A percentile compares a stretch with the other conserved stretches of the same genome.
These are phyloP conservation scores for Campylomormyrus tamandua DNA, from an alignment of 2,113 vertebrate genomes.

Conservation along the genomic window DNA sequence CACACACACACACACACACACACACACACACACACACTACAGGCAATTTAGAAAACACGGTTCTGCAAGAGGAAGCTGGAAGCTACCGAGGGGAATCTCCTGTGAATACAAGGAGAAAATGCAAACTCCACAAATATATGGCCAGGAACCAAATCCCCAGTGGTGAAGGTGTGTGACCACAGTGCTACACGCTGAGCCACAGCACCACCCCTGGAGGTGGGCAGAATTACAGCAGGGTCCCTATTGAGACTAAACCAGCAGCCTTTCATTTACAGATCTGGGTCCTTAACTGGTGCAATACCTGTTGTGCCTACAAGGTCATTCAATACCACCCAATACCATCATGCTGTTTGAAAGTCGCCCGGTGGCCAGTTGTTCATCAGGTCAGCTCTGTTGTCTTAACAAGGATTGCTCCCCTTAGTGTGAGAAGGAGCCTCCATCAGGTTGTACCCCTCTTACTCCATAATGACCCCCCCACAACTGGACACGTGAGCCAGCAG, in stretches of 20 bases:
- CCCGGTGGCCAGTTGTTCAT: not conserved
- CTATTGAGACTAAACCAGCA: not conserved
- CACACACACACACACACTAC: not conserved
- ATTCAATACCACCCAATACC: not conserved
- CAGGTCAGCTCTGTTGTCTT: not conserved
- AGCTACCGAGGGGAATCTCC: not conserved
- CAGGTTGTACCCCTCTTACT: not conserved
- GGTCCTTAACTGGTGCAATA: not conserved
- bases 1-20: not conserved
- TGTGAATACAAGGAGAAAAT: not conserved
- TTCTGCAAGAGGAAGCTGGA: not conserved
- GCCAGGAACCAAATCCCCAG: not conserved
- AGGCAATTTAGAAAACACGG: not conserved
- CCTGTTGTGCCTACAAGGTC: constrained; percentile 4
- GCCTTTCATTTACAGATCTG: constrained; percentile 1
- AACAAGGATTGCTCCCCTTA: not conserved
- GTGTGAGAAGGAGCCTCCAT: not conserved
- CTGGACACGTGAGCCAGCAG: not conserved
- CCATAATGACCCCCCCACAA: not conserved
- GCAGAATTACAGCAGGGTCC: not conserved
- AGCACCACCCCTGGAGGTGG: not conserved
- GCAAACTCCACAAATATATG: not conserved
- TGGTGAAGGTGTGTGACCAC: not conserved
- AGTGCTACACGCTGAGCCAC: not conserved
- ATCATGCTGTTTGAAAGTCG: not conserved